These are phyloP conservation scores for Bolborhynchus lineola DNA, from an alignment of 2,113 vertebrate genomes.

Conservation along the genomic window DNA sequence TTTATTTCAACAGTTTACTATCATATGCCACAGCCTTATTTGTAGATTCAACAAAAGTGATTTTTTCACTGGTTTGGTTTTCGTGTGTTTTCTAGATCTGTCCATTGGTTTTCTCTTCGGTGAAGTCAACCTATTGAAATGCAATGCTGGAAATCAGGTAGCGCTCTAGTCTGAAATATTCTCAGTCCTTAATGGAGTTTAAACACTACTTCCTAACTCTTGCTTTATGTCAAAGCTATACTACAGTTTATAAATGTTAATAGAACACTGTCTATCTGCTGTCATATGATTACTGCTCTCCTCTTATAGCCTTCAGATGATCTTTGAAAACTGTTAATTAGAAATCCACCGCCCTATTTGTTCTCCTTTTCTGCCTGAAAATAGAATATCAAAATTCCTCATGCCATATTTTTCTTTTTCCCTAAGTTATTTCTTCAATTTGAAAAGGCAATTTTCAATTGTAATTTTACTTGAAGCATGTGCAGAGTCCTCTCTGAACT, in stretches of 20 bases:
- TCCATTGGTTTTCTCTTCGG: not conserved
- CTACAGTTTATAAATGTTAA: not conserved
- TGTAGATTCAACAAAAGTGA: not conserved
- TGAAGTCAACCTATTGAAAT: not conserved
- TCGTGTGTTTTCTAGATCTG: not conserved
- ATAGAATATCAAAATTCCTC: not conserved
- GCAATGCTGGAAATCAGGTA: not conserved
- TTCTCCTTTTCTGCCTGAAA: not conserved
- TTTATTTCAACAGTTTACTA: not conserved
- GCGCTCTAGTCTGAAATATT: not conserved
- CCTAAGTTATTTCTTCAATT: not conserved
- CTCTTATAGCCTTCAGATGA: not conserved
- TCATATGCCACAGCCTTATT: not conserved
- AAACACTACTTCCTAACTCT: not conserved
- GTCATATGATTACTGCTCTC: not conserved
- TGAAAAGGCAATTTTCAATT: not conserved
- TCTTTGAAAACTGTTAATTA: not conserved
- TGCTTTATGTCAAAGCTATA: not conserved
- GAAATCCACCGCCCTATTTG: not conserved
- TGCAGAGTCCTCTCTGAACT: not conserved
- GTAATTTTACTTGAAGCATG: not conserved
- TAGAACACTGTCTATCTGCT: not conserved
- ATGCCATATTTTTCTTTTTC: fast-evolving
- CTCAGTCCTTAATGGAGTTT: not conserved
- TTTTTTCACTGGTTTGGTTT: not conserved